Conservation (phyloP, 2,888 invertebrate species). For the Gnatocerus cornutus region DNA sequence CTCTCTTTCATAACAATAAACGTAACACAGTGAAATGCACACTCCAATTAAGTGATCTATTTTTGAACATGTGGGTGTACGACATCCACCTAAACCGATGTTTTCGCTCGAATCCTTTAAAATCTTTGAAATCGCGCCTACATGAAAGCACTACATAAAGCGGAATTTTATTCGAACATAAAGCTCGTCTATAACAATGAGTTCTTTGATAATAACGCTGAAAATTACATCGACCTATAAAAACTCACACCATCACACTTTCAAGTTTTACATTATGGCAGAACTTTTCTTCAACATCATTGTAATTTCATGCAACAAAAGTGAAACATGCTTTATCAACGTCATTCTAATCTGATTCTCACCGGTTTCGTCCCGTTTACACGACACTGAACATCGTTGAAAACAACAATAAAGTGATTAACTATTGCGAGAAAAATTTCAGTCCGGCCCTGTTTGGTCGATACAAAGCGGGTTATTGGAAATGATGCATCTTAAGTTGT, state of each 20-base stretch:
- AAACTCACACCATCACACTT: slow-evolving; percentile 2
- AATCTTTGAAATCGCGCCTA: neutral
- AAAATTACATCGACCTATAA: slow-evolving; percentile 12
- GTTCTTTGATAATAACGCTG: slow-evolving; percentile 10
- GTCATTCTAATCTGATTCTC: slow-evolving; percentile 39
- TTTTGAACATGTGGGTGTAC: too few relatives aligned
- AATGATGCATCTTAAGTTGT: slow-evolving; percentile 23
- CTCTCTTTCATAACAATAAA: too few relatives aligned
- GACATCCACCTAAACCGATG: too few relatives aligned
- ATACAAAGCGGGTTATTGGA: slow-evolving; percentile 19
- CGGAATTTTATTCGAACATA: neutral
- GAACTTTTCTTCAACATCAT: slow-evolving; percentile 26
- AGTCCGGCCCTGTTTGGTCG: slow-evolving; percentile 4
- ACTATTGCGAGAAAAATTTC: slow-evolving; percentile 5
- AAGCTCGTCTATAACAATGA: slow-evolving; percentile 17
- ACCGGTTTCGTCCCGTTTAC: slow-evolving; percentile 31
- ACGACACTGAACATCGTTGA: slow-evolving; percentile 6
- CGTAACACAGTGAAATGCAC: too few relatives aligned
- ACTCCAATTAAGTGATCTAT: too few relatives aligned
- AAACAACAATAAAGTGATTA: slow-evolving; percentile 12
- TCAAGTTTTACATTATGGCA: slow-evolving; percentile 16
- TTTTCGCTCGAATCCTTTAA: neutral
- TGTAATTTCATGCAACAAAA: slow-evolving; percentile 36
- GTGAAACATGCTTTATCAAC: slow-evolving; percentile 37
- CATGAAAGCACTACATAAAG: slow-evolving; percentile 3